phyloP scores from a whole-genome alignment of 2,888 invertebrate genomes.

The Drosophila formosana region DNA sequence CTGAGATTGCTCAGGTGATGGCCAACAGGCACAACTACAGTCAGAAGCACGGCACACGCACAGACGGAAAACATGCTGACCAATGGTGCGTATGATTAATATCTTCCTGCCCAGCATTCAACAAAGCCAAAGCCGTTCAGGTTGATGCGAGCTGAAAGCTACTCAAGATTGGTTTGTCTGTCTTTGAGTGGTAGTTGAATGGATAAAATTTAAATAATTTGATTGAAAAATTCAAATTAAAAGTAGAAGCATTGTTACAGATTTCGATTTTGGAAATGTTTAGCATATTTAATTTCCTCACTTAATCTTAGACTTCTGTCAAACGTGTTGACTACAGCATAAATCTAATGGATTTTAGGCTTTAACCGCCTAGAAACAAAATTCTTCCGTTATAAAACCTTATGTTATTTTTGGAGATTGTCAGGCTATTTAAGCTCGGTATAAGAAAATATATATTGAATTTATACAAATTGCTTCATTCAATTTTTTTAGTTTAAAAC shows the following conservation, averaged over 20 bases:
- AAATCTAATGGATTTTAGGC: background rate
- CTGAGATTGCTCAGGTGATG: conserved; percentile 36
- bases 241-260: background rate
- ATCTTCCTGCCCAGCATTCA: conserved; percentile 9
- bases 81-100: conserved; percentile 76
- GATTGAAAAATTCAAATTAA: background rate
- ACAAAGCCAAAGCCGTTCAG: background rate
- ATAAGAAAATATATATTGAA: no score
- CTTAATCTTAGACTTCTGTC: background rate
- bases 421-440: background rate
- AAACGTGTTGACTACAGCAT: background rate
- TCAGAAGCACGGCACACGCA: background rate
- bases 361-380: no score
- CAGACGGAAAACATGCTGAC: conserved; percentile 29
- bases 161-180: background rate
- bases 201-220: background rate
- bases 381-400: background rate
- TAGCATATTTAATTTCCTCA: background rate
- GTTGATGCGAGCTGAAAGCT: conserved; percentile 5
- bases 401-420: background rate
- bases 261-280: background rate
- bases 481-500: no score
- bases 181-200: background rate
- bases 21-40: background rate
- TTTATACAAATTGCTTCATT: no score